These are phyloP conservation scores for Anolis sagrei DNA, from an alignment of 2,113 vertebrate species.

Conservation along the genomic window DNA sequence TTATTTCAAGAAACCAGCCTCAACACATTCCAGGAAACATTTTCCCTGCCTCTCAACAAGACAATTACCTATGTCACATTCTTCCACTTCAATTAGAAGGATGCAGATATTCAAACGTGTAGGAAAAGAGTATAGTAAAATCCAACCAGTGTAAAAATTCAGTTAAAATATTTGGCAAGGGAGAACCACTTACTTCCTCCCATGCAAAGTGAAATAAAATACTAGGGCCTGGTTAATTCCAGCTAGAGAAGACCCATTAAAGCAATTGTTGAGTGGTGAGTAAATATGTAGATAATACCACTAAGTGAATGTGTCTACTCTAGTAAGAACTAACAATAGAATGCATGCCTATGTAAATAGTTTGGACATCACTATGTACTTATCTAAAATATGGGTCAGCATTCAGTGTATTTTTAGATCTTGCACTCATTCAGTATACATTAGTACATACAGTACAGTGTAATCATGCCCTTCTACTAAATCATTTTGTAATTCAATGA, in stretches of 20 bases:
- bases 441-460: slow-evolving; percentile 59
- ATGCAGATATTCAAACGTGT: not conserved
- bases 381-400: slow-evolving; percentile 55
- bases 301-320: too few relatives aligned
- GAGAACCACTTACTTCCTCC: not conserved
- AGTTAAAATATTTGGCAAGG: not conserved
- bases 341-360: slow-evolving; percentile 26
- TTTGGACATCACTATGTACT: slow-evolving; percentile 42
- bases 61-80: not conserved
- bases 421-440: slow-evolving; percentile 40
- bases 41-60: too few relatives aligned
- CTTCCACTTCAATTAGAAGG: not conserved
- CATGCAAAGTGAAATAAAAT: slow-evolving; percentile 51
- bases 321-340: too few relatives aligned
- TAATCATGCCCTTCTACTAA: slow-evolving; percentile 39
- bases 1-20: not conserved
- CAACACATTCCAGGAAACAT: not conserved
- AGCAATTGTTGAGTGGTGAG: too few relatives aligned
- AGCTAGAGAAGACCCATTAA: too few relatives aligned
- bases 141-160: not conserved
- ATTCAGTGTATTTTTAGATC: slow-evolving; percentile 55
- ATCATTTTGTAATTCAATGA: slow-evolving; percentile 56
- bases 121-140: slow-evolving; percentile 25
- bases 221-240: too few relatives aligned
- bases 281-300: too few relatives aligned